These are phyloP conservation scores for Thereva unica DNA, from an alignment of 2,888 invertebrate species.

Conservation along the genomic window DNA sequence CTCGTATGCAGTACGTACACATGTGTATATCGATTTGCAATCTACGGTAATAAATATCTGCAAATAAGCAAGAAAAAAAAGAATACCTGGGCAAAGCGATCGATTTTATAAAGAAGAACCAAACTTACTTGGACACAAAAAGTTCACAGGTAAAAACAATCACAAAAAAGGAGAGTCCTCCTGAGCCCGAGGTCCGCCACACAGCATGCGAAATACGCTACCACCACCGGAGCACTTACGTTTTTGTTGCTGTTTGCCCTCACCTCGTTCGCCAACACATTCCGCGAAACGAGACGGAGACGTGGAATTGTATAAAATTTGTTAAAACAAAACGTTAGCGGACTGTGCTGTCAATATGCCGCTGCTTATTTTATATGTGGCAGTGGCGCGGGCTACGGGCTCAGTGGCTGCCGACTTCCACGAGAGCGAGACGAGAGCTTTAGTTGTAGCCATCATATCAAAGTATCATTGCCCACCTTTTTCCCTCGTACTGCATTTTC, in stretches of 20 bases:
- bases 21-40: conserved; percentile 58
- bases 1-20: conserved; percentile 45
- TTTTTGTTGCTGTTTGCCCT: conserved; percentile 22
- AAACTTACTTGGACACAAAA: conserved; percentile 25
- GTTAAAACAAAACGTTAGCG: conserved; percentile 47
- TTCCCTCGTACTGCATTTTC: conserved; percentile 14
- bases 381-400: conserved; percentile 41
- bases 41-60: conserved; percentile 60
- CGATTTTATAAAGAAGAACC: conserved; percentile 33
- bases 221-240: conserved; percentile 22
- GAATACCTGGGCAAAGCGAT: conserved; percentile 13
- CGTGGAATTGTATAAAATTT: conserved; percentile 45
- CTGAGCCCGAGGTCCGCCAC: conserved; percentile 20
- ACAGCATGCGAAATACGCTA: conserved; percentile 21
- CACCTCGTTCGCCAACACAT: conserved; percentile 30
- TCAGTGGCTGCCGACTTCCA: conserved; percentile 25
- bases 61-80: conserved; percentile 56
- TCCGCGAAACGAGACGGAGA: conserved; percentile 33
- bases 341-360: conserved; percentile 45
- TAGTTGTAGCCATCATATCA: conserved; percentile 37
- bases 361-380: too few species aligned
- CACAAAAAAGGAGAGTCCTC: conserved; percentile 34
- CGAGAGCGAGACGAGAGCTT: conserved; percentile 33
- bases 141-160: conserved; percentile 35
- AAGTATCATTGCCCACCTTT: conserved; percentile 25